A percentile compares a stretch with the other conserved stretches of the same genome.
These are phyloP conservation scores for Forpus xanthops DNA, from an alignment of 2,797 vertebrate species.

Conservation along the genomic window DNA sequence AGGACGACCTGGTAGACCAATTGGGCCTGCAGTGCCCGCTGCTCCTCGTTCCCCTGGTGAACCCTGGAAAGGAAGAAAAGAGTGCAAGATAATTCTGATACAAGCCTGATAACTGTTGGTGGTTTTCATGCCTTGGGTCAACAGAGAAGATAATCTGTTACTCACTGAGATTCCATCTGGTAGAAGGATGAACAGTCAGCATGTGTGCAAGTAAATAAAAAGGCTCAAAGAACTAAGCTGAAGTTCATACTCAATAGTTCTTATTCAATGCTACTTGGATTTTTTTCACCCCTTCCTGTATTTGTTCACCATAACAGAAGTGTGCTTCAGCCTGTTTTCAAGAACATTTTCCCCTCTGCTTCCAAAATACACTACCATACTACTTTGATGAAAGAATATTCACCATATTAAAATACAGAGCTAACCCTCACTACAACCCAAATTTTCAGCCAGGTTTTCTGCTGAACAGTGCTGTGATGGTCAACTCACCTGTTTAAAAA, in stretches of 20 bases:
- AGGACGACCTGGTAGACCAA: slow-evolving; percentile 91
- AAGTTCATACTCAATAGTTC: neutral
- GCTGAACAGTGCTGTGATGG: neutral
- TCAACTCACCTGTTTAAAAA: neutral
- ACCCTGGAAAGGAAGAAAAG: slow-evolving; percentile 75
- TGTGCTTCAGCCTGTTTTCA: neutral
- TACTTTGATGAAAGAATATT: neutral
- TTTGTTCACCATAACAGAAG: neutral
- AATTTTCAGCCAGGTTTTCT: neutral
- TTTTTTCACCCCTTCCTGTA: neutral
- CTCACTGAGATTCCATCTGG: neutral
- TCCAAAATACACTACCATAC: neutral
- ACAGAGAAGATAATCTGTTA: neutral
- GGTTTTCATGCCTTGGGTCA: neutral
- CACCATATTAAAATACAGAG: neutral
- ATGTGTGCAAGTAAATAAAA: neutral
- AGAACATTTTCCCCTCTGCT: neutral
- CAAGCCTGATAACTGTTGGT: neutral
- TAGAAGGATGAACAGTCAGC: neutral
- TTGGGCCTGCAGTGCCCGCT: slow-evolving; percentile 91
- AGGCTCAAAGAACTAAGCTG: neutral
- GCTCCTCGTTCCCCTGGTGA: slow-evolving; percentile 94
- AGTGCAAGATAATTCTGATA: neutral
- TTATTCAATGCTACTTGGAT: neutral
- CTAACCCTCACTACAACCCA: neutral